phyloP scores from a whole-genome alignment of 2,113 vertebrate genomes.

The Malaclemys terrapin region DNA sequence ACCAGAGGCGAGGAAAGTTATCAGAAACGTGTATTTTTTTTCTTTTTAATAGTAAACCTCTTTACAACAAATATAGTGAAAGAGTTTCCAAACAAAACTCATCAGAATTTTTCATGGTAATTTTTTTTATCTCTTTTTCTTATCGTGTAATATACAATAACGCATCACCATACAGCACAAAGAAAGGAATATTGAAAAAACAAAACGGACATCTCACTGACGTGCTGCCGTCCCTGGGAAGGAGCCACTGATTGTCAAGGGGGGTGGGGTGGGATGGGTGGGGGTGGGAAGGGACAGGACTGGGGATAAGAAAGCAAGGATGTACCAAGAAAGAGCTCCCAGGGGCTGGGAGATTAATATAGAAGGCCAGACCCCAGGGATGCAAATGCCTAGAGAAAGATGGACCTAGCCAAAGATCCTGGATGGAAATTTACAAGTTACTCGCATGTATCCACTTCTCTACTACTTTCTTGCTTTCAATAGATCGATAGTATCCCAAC shows the following conservation, averaged over 20 bases:
- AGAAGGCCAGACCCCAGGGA: not conserved
- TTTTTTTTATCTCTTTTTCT: slow-evolving; percentile 59
- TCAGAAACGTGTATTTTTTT: slow-evolving; percentile 81
- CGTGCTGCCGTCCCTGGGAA: slow-evolving; percentile 71
- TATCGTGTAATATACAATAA: slow-evolving; percentile 82
- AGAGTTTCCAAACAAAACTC: slow-evolving; percentile 86
- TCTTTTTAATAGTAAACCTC: slow-evolving; percentile 86
- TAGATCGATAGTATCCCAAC: too few relatives aligned
- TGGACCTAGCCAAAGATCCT: not conserved
- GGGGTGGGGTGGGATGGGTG: slow-evolving; percentile 12
- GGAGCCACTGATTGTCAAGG: slow-evolving; percentile 81
- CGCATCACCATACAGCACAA: slow-evolving; percentile 83
- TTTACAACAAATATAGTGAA: slow-evolving; percentile 89
- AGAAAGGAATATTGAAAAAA: slow-evolving; percentile 77
- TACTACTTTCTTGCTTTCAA: not conserved
- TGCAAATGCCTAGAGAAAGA: not conserved
- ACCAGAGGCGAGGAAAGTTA: slow-evolving; percentile 44
- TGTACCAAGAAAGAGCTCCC: not conserved
- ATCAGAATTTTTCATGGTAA: slow-evolving; percentile 77
- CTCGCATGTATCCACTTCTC: not conserved
- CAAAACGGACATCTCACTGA: slow-evolving; percentile 70
- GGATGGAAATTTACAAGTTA: not conserved
- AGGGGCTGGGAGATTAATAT: not conserved
- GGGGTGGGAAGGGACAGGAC: slow-evolving; percentile 16
- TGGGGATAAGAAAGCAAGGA: not conserved